Evolutionary conservation across 2,113 vertebrate species (phyloP).

Genomic region (Aix galericulata): DNA sequence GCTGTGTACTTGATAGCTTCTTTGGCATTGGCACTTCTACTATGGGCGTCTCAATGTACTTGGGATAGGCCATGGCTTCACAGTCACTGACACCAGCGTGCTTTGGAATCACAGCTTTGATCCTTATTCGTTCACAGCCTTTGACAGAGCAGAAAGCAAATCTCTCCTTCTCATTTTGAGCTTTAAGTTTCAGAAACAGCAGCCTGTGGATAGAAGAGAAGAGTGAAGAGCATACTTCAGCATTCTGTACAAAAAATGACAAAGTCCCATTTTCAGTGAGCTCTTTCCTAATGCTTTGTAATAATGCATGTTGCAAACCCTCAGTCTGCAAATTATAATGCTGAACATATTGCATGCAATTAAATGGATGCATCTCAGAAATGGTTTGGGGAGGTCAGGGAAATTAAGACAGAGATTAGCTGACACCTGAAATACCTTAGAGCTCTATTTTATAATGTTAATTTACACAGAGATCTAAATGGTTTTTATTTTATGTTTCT

Average conservation of each 20-base stretch:
- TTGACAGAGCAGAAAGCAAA: conserved; percentile 93
- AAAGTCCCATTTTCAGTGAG: neutral
- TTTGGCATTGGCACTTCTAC: conserved; percentile 93
- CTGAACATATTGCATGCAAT: neutral
- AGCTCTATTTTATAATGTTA: neutral
- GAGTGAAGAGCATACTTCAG: neutral
- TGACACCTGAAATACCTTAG: neutral
- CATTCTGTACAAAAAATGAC: neutral
- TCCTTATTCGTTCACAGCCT: conserved; percentile 92
- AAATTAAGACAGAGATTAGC: neutral
- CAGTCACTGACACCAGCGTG: conserved; percentile 86
- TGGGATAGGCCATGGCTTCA: conserved; percentile 85
- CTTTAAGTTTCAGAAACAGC: conserved; percentile 90
- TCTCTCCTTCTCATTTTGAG: conserved; percentile 86
- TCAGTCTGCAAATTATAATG: neutral
- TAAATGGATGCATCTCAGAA: neutral
- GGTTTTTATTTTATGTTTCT: neutral
- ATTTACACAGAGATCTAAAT: neutral
- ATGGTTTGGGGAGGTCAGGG: neutral
- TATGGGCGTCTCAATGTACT: conserved; percentile 81
- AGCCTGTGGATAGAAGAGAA: conserved; percentile 75
- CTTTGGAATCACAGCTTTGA: conserved; percentile 87
- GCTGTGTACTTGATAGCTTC: conserved; percentile 76
- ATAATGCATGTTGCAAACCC: neutral
- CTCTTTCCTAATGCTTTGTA: neutral